These are phyloP conservation scores for Aldabrachelys gigantea DNA, from an alignment of 2,113 vertebrate species.

Conservation along the genomic window DNA sequence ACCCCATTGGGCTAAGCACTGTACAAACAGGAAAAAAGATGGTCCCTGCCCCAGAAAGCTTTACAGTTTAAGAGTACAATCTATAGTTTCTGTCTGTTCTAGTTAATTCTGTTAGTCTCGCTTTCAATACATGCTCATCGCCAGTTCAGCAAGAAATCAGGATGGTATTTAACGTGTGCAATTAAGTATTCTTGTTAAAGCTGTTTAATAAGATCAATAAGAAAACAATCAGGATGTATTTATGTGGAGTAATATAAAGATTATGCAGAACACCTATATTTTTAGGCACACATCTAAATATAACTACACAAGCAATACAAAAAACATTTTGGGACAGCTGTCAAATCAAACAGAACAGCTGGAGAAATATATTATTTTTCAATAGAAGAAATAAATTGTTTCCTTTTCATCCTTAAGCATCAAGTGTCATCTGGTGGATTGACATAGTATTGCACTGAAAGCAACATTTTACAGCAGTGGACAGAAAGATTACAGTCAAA, in stretches of 20 bases:
- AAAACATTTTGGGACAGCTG: constrained; percentile 1
- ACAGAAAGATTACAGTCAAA: background rate
- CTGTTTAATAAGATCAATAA: background rate
- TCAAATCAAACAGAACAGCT: background rate
- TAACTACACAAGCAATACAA: background rate
- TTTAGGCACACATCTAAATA: background rate
- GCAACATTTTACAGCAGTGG: background rate
- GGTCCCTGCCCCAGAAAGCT: background rate
- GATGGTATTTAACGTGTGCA: background rate
- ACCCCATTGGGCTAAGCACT: background rate
- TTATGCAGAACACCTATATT: background rate
- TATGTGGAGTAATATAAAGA: background rate
- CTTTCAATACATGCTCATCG: background rate
- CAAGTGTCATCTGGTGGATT: constrained; percentile 75
- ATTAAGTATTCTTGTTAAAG: background rate
- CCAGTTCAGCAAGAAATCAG: background rate
- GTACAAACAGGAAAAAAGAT: fast-evolving
- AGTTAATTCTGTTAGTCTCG: background rate
- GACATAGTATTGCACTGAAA: constrained; percentile 64
- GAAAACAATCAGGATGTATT: background rate
- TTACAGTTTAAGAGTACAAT: background rate
- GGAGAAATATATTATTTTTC: background rate
- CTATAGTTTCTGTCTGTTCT: background rate
- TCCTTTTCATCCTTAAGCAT: constrained; percentile 41
- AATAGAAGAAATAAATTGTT: background rate